phyloP scores from a whole-genome alignment of 2,797 vertebrate species.

The Parotocinclus haroldoi region DNA sequence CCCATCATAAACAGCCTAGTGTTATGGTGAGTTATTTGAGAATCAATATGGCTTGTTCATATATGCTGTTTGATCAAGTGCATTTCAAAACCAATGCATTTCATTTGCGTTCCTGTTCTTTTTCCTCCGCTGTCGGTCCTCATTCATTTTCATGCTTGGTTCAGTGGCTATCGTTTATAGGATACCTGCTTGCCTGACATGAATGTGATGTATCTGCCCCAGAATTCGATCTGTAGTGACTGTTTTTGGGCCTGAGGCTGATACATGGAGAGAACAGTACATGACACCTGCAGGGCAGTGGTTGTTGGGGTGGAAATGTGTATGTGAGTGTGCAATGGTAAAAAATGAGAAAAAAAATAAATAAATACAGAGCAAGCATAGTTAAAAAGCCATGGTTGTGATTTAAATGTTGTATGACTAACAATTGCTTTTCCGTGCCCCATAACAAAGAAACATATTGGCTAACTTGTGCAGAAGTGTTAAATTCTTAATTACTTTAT shows the following conservation, averaged over 20 bases:
- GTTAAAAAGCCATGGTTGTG: no score
- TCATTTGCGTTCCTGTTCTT: background rate
- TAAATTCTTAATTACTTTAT: no score
- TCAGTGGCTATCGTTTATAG: slow-evolving; percentile 12
- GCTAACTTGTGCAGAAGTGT: no score
- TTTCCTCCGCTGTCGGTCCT: background rate
- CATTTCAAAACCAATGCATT: slow-evolving; percentile 9
- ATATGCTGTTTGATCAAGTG: background rate
- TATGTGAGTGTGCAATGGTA: no score
- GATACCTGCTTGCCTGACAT: background rate
- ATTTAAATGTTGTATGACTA: no score
- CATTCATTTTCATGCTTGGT: slow-evolving; percentile 15
- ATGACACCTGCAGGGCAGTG: slow-evolving; percentile 22
- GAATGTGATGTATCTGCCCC: slow-evolving; percentile 10
- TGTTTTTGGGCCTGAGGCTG: slow-evolving; percentile 30
- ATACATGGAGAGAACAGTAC: slow-evolving; percentile 25
- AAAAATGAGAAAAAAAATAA: no score
- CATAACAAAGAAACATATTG: no score
- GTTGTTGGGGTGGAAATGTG: background rate
- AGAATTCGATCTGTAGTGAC: slow-evolving; percentile 28
- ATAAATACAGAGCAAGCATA: no score
- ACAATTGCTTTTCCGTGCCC: no score
- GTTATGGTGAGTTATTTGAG: slow-evolving; percentile 11
- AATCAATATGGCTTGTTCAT: slow-evolving; percentile 9
- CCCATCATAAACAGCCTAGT: slow-evolving; percentile 11